Base-by-base conservation (phyloP, 2,888 invertebrate genomes). In the Slavum lentiscoides region DNA sequence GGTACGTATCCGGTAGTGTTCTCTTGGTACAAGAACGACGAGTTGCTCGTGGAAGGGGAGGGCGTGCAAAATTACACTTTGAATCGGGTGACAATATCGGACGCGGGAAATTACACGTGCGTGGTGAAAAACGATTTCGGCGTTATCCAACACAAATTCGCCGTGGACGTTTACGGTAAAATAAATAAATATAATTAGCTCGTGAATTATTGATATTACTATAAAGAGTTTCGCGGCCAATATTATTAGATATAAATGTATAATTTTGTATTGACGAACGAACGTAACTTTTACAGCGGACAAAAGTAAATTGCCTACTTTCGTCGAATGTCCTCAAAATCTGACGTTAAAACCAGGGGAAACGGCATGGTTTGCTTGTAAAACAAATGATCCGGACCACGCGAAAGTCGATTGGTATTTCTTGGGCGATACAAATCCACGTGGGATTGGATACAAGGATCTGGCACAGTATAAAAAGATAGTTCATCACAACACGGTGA, bases 381-480 rank as follows among this genome's bases (percentile, higher is more conserved):
- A 84, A 37, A 82, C 84, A 21, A 82, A 74, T 15, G 68, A 64
- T n/a, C 11, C 66, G 21, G 70, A 74, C 19, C 59, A 74, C 23
- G 80, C 93, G 74, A 91, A 91, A 84, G 90, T 96, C 81, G 91
- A 91, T 85, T 97, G 96, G 96, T 87, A 92, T 85, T 89, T 43
- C 39, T 66, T 80, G 6, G 72, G 58, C 15, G 9, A 30, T 1
- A 80, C 55, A 7, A 64, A 53, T 55, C 72, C 64, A 5, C 62
- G n/a, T 5, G 58, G 64, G 5, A n/a, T 80, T 1, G 17, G 58
- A 4, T 19, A 55, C 23, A 64, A 80, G 5, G 80, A 72, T 11
- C 64, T 72, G 9, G 8, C n/a, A 6, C 19, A 2, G 5, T 67
- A n/a, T 19, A 68, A 13, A 59, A 68, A 76, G 39, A 59, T 76